These are phyloP conservation scores for Vanacampus margaritifer DNA, from an alignment of 2,113 vertebrate genomes.

Conservation along the genomic window DNA sequence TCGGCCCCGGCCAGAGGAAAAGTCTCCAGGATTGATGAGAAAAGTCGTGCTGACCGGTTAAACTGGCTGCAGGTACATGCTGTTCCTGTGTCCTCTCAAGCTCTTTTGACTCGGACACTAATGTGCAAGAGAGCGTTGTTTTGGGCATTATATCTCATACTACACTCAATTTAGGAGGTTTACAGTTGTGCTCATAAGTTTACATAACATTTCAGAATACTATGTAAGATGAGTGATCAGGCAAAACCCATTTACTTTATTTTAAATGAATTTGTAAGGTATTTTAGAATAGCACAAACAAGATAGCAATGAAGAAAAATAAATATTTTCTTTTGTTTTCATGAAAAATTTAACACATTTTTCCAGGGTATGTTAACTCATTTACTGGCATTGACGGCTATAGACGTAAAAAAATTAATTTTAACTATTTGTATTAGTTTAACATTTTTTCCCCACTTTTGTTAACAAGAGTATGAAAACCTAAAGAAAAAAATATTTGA, in stretches of 20 bases:
- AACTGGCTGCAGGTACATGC: constrained; percentile 38
- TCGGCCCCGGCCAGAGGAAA: constrained; percentile 46
- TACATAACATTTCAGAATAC: not conserved
- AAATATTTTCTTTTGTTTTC: not conserved
- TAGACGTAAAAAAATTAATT: too few species aligned
- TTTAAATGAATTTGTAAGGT: too few species aligned
- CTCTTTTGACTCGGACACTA: not conserved
- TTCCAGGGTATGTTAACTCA: not conserved
- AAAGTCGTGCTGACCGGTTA: constrained; percentile 48
- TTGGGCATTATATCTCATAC: not conserved
- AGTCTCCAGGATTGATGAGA: constrained; percentile 65
- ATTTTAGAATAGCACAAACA: not conserved
- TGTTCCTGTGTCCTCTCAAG: constrained; percentile 31
- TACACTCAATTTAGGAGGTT: not conserved
- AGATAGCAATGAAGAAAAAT: not conserved
- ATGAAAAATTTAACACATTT: not conserved
- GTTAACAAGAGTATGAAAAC: too few species aligned
- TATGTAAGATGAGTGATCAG: not conserved
- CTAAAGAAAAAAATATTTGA: too few species aligned
- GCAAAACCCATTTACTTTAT: not conserved
- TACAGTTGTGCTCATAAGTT: not conserved
- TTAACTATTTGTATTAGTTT: too few species aligned
- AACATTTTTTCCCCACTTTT: too few species aligned
- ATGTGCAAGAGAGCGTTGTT: not conserved
- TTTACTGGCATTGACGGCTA: too few species aligned